Conservation (phyloP, 2,888 invertebrate species). For the Orthosia gothica region DNA sequence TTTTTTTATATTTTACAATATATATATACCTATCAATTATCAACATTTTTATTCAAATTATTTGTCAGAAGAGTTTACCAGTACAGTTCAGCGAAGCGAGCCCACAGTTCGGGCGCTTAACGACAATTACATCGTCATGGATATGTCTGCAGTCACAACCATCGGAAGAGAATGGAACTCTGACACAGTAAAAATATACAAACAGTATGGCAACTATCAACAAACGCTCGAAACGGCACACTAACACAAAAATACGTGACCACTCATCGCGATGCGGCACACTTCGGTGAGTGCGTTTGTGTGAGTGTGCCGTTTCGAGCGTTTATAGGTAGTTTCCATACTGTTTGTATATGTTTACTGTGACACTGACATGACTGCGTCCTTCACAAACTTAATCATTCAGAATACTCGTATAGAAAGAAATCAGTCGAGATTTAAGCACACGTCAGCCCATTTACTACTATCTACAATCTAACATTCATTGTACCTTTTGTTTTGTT, state of each 20-base stretch:
- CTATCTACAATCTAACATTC: constrained; percentile 85
- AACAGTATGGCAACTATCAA: no score
- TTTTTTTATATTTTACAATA: constrained; percentile 85
- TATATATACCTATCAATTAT: constrained; percentile 81
- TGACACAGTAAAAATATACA: no score
- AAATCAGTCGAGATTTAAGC: constrained; percentile 84
- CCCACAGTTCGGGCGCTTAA: constrained; percentile 27
- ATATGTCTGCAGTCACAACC: constrained; percentile 91
- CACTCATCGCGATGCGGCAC: no score
- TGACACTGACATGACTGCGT: constrained; percentile 82
- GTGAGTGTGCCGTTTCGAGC: no score
- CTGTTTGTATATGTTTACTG: no score
- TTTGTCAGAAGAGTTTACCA: constrained; percentile 87
- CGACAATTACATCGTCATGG: constrained; percentile 73
- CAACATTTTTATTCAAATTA: constrained; percentile 85
- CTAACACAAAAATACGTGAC: no score
- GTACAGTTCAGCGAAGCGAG: constrained; percentile 77
- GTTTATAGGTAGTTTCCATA: no score
- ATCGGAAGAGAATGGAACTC: constrained; percentile 78
- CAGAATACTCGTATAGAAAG: constrained; percentile 76
- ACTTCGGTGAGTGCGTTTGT: no score
- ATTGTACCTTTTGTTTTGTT: constrained; percentile 89
- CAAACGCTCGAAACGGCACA: no score
- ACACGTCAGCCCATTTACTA: constrained; percentile 82
- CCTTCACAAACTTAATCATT: constrained; percentile 72